Base-by-base conservation (phyloP, 2,888 invertebrate species). In the Rhagonycha fulva region DNA sequence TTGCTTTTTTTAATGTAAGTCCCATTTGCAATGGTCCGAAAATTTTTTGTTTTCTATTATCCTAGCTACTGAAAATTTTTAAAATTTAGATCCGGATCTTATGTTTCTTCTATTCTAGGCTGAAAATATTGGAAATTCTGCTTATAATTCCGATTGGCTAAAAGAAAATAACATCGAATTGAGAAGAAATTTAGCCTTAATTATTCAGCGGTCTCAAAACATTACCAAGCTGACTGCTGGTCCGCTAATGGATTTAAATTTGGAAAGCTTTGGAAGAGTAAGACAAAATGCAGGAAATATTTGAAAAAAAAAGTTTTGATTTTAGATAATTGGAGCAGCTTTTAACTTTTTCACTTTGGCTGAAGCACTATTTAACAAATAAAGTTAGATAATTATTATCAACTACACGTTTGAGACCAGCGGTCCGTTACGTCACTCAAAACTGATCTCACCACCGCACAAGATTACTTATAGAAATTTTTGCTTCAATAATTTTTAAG, bases 111-210 rank as follows among this genome's bases (percentile, higher is more conserved):
- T 4, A 2, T 73, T 73, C 19, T 7, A 79, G 79, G 69, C 74
- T 5, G 19, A 30, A 24, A 73, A 70, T 24, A 70, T 79, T 2
- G 30, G 69, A 12, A 67, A 73, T 32, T 28, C 72, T 9, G 61
- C 75, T 30, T 79, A 70, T 30, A 71, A 79, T 7, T 71, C 72
- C 2, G 61, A 78, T 9, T 79, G 79, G 79, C 74, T 76, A 62
- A 9, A 71, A 1, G 74, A 63, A 24, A 30, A 69, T 19, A 76
- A 76, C 61, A 69, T 75, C 0, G 72, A 76, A 32, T 61, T 79
- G 12, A 62, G 72, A 19, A 76, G 71, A 47, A 70, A 72, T 5
- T 73, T 75, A 14, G 47, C 68, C 12, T 66, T 79, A 24, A 74
- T 76, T 3, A 76, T 78, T n/a, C 71, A 71, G 28, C 30, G 78